Conservation (phyloP, 2,113 vertebrate species). For the Labeo catla region DNA sequence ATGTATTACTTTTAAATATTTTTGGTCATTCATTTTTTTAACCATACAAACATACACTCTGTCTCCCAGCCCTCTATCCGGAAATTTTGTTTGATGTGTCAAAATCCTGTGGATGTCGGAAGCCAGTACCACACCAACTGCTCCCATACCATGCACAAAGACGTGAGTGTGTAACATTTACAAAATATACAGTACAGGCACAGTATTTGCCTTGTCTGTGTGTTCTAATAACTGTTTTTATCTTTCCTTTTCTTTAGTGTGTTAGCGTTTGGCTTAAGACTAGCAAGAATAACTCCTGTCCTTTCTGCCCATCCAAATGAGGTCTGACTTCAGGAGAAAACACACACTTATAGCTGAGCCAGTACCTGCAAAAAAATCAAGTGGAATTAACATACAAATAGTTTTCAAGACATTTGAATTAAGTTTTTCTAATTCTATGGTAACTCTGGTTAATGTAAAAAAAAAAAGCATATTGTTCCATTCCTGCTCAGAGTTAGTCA, state of each 20-base stretch:
- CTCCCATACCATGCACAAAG: slow-evolving; percentile 84
- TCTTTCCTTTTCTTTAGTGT: slow-evolving; percentile 75
- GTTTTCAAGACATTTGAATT: background rate
- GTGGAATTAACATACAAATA: background rate
- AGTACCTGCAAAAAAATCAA: background rate
- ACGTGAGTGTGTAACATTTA: slow-evolving; percentile 71
- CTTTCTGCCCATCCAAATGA: slow-evolving; percentile 77
- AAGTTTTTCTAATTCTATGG: background rate
- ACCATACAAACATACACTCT: background rate
- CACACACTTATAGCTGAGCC: background rate
- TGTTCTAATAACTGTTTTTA: background rate
- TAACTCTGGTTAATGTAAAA: slow-evolving; percentile 1
- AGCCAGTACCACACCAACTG: slow-evolving; percentile 86
- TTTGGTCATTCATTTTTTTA: background rate
- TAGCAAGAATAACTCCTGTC: slow-evolving; percentile 83
- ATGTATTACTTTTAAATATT: background rate
- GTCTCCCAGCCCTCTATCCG: slow-evolving; percentile 54
- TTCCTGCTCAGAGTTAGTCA: background rate
- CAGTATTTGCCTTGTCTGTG: background rate
- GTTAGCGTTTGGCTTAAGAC: slow-evolving; percentile 87
- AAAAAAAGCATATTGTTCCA: background rate
- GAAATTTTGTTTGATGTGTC: slow-evolving; percentile 91
- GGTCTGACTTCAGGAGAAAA: slow-evolving; percentile 1
- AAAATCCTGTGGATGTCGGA: slow-evolving; percentile 82
- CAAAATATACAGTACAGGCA: background rate